Base-by-base conservation (phyloP, 2,797 vertebrate genomes). In the Myotis planiceps region DNA sequence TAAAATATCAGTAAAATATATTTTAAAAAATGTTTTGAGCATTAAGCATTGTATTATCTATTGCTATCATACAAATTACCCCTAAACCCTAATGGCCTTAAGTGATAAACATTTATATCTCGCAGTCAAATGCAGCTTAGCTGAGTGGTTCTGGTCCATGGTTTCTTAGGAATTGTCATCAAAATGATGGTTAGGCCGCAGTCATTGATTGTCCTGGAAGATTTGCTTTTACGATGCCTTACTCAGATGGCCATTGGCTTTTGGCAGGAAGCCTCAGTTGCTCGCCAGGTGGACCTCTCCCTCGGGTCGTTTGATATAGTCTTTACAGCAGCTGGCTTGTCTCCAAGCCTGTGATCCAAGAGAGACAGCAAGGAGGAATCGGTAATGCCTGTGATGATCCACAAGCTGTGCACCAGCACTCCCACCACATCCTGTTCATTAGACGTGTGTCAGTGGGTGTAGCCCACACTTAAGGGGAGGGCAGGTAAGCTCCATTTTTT, bases 21-120 rank as follows among this genome's bases (percentile, higher is more conserved):
- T n/a, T n/a, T n/a, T n/a, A n/a, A 83, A 60, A 94, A 32, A 55
- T 89, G 29, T 87, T 83, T 94, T 94, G 68, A 92, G n/a, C 53
- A 37, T 79, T 85, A 72, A 27, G 45, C 72, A 29, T 89, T 91
- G 13, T 88, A 49, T 72, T 79, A 34, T 80, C 32, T 96, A 39
- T 87, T 74, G 15, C n/a, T 66, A 2, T 58, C 23, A 74, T 83
- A 76, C 37, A 86, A 65, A n/a, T 89, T 92, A 78, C 80, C 51
- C 2, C 27, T 66, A 65, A 91, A 86, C 9, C 15, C 55, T 72
- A 93, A 51, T 60, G 34, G 2, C n/a, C 81, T 92, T 27, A 78
- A 58, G 60, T 47, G 58, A 53, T 6, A 74, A 37, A 71, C 69
- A 32, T 71, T 27, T 71, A 13, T 55, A 51, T 55, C 8, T 85